A percentile compares a stretch with the other conserved stretches of the same genome.
These are phyloP conservation scores for Drosophila willistoni DNA, from an alignment of 1,140 invertebrate genomes.

Conservation along the genomic window DNA sequence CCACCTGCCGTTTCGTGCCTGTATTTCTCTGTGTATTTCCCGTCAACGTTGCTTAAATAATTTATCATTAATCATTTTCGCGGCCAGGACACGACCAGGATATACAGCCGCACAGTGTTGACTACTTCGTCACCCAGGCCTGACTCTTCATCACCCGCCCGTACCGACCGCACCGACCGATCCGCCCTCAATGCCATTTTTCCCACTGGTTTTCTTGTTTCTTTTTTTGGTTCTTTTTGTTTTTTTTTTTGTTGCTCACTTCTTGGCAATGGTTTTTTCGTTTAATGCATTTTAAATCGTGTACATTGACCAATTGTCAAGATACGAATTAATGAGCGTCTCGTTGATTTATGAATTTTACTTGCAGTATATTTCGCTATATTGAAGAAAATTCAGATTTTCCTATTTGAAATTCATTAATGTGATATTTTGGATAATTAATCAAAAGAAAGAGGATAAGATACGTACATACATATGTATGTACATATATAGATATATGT, in stretches of 20 bases:
- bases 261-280: slow-evolving; percentile 20
- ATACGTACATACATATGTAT: background rate
- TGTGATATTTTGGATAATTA: slow-evolving; percentile 34
- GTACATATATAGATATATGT: background rate
- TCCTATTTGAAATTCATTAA: slow-evolving; percentile 41
- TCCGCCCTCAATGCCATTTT: background rate
- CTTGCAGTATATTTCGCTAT: slow-evolving; percentile 23
- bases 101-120: slow-evolving; percentile 26
- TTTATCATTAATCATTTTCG: slow-evolving; percentile 66
- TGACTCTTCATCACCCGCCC: slow-evolving; percentile 6
- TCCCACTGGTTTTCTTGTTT: background rate
- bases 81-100: slow-evolving; percentile 47
- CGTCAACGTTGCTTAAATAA: slow-evolving; percentile 61
- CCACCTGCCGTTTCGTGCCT: slow-evolving; percentile 32
- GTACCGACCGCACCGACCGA: no score
- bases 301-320: slow-evolving; percentile 61
- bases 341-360: slow-evolving; percentile 51
- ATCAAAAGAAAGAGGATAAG: slow-evolving; percentile 33
- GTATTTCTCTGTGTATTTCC: slow-evolving; percentile 32
- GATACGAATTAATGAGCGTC: slow-evolving; percentile 55
- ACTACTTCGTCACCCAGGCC: background rate
- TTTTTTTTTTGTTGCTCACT: slow-evolving; percentile 20
- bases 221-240: background rate
- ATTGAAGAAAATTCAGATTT: slow-evolving; percentile 28
- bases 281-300: slow-evolving; percentile 65